phyloP scores from a whole-genome alignment of 2,113 vertebrate species.

The Cardinalis cardinalis region DNA sequence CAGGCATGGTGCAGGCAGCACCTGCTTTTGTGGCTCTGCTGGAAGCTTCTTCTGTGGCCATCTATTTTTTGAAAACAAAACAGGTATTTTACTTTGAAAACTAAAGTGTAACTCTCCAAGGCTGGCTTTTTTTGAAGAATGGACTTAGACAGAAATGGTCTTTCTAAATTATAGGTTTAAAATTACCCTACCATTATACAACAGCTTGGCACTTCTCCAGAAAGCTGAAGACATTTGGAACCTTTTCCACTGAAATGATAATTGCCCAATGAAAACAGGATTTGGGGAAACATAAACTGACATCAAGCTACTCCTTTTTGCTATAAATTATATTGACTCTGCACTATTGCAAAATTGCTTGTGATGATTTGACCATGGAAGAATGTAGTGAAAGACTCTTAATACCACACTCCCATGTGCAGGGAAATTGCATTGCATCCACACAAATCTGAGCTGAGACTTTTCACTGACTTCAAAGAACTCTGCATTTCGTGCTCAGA shows the following conservation, averaged over 20 bases:
- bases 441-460: neutral
- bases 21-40: neutral
- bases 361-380: slow-evolving; percentile 22
- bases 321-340: slow-evolving; percentile 43
- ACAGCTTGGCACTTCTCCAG: slow-evolving; percentile 26
- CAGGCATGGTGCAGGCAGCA: neutral
- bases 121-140: neutral
- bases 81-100: slow-evolving; percentile 5
- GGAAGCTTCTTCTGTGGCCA: neutral
- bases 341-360: slow-evolving; percentile 16
- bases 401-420: neutral
- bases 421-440: neutral
- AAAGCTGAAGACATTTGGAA: neutral
- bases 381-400: slow-evolving; percentile 30
- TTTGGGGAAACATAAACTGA: slow-evolving; percentile 47
- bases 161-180: slow-evolving; percentile 44
- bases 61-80: neutral
- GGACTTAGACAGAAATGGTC: slow-evolving; percentile 16
- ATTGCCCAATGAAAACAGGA: slow-evolving; percentile 51
- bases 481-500: neutral
- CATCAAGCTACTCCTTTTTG: slow-evolving; percentile 39
- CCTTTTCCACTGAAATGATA: slow-evolving; percentile 2
- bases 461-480: slow-evolving; percentile 26
- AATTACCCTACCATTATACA: slow-evolving; percentile 47
- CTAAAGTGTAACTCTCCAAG: neutral